phyloP scores from a whole-genome alignment of 1,140 invertebrate genomes.

The Lutraria rhynchaena region DNA sequence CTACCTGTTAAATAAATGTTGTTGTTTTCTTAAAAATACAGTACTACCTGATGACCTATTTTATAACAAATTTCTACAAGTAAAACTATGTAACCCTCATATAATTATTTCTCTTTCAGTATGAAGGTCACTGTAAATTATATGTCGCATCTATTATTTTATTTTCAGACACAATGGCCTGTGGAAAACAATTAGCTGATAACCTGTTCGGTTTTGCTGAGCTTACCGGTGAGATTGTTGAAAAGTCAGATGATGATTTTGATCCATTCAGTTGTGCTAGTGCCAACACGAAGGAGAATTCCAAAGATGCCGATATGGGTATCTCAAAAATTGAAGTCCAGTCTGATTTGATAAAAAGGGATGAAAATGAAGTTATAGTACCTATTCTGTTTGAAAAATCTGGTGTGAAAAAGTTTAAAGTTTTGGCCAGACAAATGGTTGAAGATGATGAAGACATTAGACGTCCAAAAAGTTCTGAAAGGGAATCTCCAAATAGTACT shows the following conservation, averaged over 20 bases:
- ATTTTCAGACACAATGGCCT: conserved; percentile 44
- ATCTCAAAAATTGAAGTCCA: background rate
- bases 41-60: too few species aligned
- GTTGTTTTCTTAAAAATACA: too few species aligned
- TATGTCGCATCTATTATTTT: background rate
- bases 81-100: too few species aligned
- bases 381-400: conserved; percentile 37
- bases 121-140: background rate
- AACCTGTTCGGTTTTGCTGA: conserved; percentile 56
- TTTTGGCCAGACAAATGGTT: conserved; percentile 44
- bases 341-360: conserved; percentile 14
- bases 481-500: conserved; percentile 34
- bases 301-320: background rate
- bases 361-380: conserved; percentile 38
- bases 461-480: conserved; percentile 19
- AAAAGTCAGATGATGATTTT: background rate
- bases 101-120: background rate
- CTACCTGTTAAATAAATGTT: too few species aligned
- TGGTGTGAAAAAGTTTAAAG: conserved; percentile 52
- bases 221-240: conserved; percentile 19
- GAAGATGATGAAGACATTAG: conserved; percentile 51
- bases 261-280: background rate
- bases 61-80: too few species aligned
- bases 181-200: conserved; percentile 48
- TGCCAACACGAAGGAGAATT: background rate